Conservation (phyloP, 2,888 invertebrate species). For the Clusia tigrina region DNA sequence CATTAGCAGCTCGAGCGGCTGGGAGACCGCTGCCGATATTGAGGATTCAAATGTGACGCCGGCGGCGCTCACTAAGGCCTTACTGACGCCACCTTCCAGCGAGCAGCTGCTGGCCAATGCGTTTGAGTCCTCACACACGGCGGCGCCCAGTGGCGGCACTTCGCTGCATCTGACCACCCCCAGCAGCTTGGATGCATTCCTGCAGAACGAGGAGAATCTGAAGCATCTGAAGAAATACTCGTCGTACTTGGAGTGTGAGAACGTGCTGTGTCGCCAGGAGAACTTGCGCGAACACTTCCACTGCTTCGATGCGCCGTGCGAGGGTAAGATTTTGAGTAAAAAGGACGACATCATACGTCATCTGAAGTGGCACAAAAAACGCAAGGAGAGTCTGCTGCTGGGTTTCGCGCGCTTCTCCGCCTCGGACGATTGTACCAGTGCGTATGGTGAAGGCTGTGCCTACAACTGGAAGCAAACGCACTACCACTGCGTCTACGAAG, state of each 20-base stretch:
- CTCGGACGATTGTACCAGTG: conserved; percentile 90
- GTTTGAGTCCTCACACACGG: conserved; percentile 20
- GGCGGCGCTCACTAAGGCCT: conserved; percentile 41
- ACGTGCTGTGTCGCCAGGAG: conserved; percentile 59
- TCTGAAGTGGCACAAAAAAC: conserved; percentile 99
- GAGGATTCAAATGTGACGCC: conserved; percentile 48
- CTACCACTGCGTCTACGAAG: conserved; percentile 96
- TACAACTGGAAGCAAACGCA: conserved; percentile 74
- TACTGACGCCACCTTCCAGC: conserved; percentile 57
- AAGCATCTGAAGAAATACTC: conserved; percentile 61
- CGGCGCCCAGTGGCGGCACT: background rate
- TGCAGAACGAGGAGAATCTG: conserved; percentile 58
- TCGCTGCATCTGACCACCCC: conserved; percentile 38
- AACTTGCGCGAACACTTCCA: conserved; percentile 88
- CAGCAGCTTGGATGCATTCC: conserved; percentile 51
- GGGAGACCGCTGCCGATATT: background rate
- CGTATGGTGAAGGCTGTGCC: conserved; percentile 80
- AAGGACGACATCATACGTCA: conserved; percentile 99
- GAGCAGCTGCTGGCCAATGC: conserved; percentile 44
- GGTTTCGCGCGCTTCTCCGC: conserved; percentile 88
- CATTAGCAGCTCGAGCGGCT: background rate
- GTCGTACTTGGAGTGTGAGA: conserved; percentile 64
- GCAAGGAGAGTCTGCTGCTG: conserved; percentile 94
- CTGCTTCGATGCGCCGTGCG: conserved; percentile 74
- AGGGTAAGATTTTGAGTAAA: conserved; percentile 89